Evolutionary conservation across 2,888 invertebrate species (phyloP).

Genomic region (Morpho deidamia): DNA sequence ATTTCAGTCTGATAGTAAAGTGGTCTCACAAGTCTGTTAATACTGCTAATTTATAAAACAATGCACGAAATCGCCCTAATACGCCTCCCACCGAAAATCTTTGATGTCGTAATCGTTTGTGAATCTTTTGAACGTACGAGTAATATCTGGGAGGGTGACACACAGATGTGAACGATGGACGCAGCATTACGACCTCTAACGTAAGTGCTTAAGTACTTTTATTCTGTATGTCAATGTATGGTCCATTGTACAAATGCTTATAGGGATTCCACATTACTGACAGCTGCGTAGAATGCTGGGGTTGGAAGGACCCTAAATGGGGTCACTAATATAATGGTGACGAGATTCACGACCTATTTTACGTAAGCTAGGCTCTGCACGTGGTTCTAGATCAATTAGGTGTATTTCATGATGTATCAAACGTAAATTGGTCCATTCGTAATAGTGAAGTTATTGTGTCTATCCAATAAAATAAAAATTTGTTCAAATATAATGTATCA

Average conservation of each 20-base stretch:
- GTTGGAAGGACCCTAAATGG: constrained; percentile 18
- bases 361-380: neutral
- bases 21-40: too few relatives aligned
- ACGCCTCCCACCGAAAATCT: neutral
- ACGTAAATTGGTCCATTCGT: too few relatives aligned
- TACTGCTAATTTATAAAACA: neutral
- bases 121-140: constrained; percentile 12
- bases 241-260: constrained; percentile 3
- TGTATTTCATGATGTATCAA: too few relatives aligned
- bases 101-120: constrained; percentile 9
- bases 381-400: neutral
- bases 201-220: constrained; percentile 7
- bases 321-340: constrained; percentile 19
- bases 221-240: constrained; percentile 11
- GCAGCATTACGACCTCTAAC: constrained; percentile 11
- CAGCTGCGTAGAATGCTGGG: constrained; percentile 20
- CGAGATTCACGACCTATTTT: constrained; percentile 17
- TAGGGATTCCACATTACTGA: constrained; percentile 19
- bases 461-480: too few relatives aligned
- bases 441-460: too few relatives aligned
- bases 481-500: too few relatives aligned
- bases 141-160: neutral
- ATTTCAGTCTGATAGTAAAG: too few relatives aligned
- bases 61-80: constrained; percentile 1
- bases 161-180: constrained; percentile 10